Evolutionary conservation across 2,888 invertebrate genomes (phyloP).

Genomic region (Apamea epomidion): DNA sequence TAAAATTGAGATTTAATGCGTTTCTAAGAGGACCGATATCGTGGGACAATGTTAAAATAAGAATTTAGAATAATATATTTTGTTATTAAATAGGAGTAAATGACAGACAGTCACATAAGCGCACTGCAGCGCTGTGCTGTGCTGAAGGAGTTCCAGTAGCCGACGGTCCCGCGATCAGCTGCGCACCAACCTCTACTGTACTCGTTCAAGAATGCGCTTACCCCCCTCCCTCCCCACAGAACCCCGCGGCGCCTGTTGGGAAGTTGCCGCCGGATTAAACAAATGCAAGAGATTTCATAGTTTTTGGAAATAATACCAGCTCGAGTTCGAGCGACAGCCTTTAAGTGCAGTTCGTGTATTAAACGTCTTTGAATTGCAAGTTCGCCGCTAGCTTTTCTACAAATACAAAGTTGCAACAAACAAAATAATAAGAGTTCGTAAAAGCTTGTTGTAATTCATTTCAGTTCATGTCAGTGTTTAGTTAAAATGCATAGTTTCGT

Average conservation of each 20-base stretch:
- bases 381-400: neutral
- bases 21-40: too few species aligned
- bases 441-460: neutral
- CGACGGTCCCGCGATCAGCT: neutral
- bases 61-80: too few species aligned
- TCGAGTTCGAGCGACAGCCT: neutral
- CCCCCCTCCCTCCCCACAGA: neutral
- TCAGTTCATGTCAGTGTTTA: neutral
- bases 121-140: neutral
- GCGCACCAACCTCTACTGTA: neutral
- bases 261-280: conserved; percentile 12
- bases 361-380: conserved; percentile 5
- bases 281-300: conserved; percentile 27
- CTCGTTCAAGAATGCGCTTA: neutral
- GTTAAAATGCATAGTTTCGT: neutral
- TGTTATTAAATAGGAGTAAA: too few species aligned
- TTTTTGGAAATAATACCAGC: conserved; percentile 17
- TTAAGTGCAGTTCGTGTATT: conserved; percentile 15
- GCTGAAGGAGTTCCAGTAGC: neutral
- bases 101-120: too few species aligned
- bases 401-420: conserved; percentile 6
- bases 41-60: too few species aligned
- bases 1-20: too few species aligned
- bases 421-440: neutral
- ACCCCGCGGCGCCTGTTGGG: too few species aligned